Evolutionary conservation across 2,888 invertebrate species (phyloP), one percentile per base, ranked within the genome.

Genomic region (Ochropacha duplaris): DNA sequence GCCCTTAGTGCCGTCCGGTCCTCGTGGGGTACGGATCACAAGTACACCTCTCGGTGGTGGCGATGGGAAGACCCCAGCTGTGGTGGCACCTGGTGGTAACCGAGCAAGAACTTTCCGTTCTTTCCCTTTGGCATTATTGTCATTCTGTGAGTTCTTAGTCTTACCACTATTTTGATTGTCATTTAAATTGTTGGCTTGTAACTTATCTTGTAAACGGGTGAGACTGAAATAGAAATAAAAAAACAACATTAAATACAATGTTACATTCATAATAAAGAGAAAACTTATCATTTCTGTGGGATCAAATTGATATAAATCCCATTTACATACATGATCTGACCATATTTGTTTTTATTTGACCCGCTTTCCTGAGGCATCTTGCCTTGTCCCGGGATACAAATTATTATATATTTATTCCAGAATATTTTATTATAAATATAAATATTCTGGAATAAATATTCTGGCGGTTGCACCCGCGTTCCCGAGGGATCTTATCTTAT

Each of bases 1-100:
- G 26, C 92, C 92, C 79, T 90, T 92, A 54, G 96, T 96, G 64
- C 96, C 97, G 74, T 97, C 97, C 1, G 97, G 97, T 39, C 97
- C 97, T 71, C 94, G 93, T 0, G 97, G 97, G 79, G 96, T 93
- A 72, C 97, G 93, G 75, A 97, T 93, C 57, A 97, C 93, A 14
- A 91, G 86, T 1, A 93, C 92, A 12, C 93, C 92, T 5, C 90
- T 86, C 0, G 90, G 93, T 0, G 90, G 87, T 0, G 92, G 92
- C 5, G 89, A 92, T 1, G 89, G 90, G 69, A 87, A 90, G 31
- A 90, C 74, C 11, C 86, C 91, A 1, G 85, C 71, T 0, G 80
- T 72, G 0, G 88, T 86, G 4, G 88, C 79, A 6, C 87, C 88
- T 0, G 87, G 83, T 4, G 90, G 91, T 54, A 90, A 69, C 55